Evolutionary conservation across 2,888 invertebrate species (phyloP).

Genomic region (Drosophila infuscata): DNA sequence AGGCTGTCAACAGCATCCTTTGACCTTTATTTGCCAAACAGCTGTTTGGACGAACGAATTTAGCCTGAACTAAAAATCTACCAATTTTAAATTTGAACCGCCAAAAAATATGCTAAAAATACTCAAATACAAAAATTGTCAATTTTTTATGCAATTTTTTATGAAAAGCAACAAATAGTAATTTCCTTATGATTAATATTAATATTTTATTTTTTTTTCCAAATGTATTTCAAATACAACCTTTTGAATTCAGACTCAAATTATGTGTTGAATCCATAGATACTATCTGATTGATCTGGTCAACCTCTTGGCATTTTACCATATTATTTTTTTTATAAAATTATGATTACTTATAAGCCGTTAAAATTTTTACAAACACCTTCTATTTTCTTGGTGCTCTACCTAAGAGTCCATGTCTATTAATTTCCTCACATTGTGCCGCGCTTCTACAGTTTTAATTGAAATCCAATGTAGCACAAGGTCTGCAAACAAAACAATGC

Average conservation of each 20-base stretch:
- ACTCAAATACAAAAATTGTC: not conserved
- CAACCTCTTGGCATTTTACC: too few species aligned
- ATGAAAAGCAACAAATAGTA: not conserved
- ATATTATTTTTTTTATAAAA: not conserved
- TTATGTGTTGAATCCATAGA: not conserved
- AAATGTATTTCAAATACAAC: not conserved
- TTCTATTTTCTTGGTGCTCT: not conserved
- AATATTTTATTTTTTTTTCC: not conserved
- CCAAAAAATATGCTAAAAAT: not conserved
- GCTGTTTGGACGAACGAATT: not conserved
- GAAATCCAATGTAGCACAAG: conserved; percentile 58
- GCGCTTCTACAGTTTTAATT: conserved; percentile 23
- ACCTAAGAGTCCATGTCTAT: conserved; percentile 3
- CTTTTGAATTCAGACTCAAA: too few species aligned
- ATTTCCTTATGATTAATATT: not conserved
- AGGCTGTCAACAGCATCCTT: conserved; percentile 36
- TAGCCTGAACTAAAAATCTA: not conserved
- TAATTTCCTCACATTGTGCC: conserved; percentile 19
- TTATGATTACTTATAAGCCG: not conserved
- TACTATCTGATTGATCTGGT: not conserved
- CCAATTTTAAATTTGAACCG: not conserved
- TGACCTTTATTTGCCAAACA: conserved; percentile 1
- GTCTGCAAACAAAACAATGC: conserved; percentile 59
- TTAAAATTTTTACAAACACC: not conserved
- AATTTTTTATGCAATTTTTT: too few species aligned